Percentiles rank a stretch among this genome's conserved stretches.
Evolutionary conservation across 2,797 vertebrate genomes (phyloP).

Genomic region (Chelon labrosus): DNA sequence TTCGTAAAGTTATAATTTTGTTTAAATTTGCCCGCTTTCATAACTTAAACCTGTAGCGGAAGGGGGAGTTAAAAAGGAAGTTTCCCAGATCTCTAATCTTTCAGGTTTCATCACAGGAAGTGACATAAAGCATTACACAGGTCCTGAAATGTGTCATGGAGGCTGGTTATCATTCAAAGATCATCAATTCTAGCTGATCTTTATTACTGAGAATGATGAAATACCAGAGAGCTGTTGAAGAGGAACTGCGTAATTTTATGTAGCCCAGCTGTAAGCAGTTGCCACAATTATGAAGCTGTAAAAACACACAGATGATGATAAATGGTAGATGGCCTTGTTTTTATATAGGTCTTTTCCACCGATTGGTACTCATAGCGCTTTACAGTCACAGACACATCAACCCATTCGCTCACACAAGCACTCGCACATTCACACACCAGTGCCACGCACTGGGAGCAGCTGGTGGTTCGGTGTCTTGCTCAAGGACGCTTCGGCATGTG

Average conservation of each 20-base stretch:
- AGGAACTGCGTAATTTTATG: background rate
- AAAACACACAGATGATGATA: background rate
- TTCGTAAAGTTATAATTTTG: no score
- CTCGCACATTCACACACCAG: no score
- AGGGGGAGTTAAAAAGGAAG: background rate
- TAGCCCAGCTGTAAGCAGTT: no score
- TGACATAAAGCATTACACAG: conserved; percentile 24
- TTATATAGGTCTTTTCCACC: no score
- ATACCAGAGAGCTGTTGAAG: background rate
- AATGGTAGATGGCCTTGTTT: no score
- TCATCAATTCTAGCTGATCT: background rate
- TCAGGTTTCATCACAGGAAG: conserved; percentile 33
- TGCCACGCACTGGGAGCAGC: no score
- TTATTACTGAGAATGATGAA: conserved; percentile 25
- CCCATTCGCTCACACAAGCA: no score
- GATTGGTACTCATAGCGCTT: no score
- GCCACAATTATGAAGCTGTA: no score
- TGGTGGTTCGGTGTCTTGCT: no score
- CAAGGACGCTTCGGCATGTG: no score
- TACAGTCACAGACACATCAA: no score
- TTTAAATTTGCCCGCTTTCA: background rate
- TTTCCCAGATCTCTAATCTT: background rate
- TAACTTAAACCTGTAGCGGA: background rate
- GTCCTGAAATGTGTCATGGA: conserved; percentile 17
- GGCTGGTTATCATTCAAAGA: background rate